These are phyloP conservation scores for Paragorgia papillata DNA, from an alignment of 92 coral and sea anemone genomes.

Conservation along the genomic window DNA sequence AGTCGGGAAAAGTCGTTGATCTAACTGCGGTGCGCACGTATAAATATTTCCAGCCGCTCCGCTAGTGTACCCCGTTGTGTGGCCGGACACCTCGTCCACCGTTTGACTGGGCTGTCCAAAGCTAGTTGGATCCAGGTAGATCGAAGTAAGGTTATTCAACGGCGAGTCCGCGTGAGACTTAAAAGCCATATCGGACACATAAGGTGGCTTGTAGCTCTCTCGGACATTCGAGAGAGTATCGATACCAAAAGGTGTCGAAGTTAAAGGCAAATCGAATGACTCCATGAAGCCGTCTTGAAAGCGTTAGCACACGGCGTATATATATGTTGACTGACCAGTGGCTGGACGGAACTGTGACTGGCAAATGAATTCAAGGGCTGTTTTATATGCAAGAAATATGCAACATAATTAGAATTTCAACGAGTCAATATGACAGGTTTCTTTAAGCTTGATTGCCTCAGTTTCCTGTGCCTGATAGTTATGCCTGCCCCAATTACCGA, in stretches of 20 bases:
- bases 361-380: constrained; percentile 13
- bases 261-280: constrained; percentile 36
- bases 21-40: constrained; percentile 25
- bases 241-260: constrained; percentile 20
- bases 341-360: constrained; percentile 2
- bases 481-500: constrained; percentile 38
- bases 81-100: constrained; percentile 23
- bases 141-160: constrained; percentile 11
- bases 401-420: constrained; percentile 35
- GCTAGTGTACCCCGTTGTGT: background rate
- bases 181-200: constrained; percentile 31
- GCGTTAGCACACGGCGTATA: too few relatives aligned
- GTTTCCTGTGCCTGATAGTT: constrained; percentile 38
- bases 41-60: constrained; percentile 33
- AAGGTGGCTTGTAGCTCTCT: constrained; percentile 31
- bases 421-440: constrained; percentile 40
- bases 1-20: constrained; percentile 32
- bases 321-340: background rate
- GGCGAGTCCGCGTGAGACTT: constrained; percentile 31
- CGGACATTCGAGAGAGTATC: constrained; percentile 33
- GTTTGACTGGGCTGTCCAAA: constrained; percentile 25
- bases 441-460: constrained; percentile 29
- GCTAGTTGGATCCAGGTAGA: constrained; percentile 16
- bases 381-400: constrained; percentile 27
- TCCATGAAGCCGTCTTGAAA: constrained; percentile 30